Base-by-base conservation (phyloP, 2,113 vertebrate species). In the Enhydra lutris region DNA sequence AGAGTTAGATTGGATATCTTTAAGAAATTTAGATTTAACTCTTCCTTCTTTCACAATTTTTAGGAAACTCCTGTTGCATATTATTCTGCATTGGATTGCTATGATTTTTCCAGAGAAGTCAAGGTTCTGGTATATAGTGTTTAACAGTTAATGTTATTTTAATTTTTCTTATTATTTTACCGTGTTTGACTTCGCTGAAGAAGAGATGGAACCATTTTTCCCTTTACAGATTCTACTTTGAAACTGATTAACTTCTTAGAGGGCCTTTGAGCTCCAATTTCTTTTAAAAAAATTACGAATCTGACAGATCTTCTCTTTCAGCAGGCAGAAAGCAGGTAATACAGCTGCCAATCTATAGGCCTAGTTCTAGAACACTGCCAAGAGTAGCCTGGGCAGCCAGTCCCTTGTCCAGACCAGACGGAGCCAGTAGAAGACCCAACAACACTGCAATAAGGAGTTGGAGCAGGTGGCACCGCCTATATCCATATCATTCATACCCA, bases 401-500 rank as follows among this genome's bases (percentile, higher is more conserved):
- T 83, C 94, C 94, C 98, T 97, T 89, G 97, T 98, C 61, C 96
- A 96, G 86, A 65, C n/a, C 93, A 95, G 96, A 98, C 95, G n/a
- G 96, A 98, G 96, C 94, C 96, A 95, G 84, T 92, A 78, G 97
- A 96, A 97, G 91, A 97, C 89, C 97, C 96, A 91, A 93, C 80
- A 98, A 97, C 97, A 88, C 93, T 96, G 17, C 47, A 87, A 7
- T 81, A 90, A 97, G 96, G 98, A 52, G 39, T 50, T 95, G 81
- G 91, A 98, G 98, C 97, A 98, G 98, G 98, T 98, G 98, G 84
- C 34, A 84, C 17, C 20, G 95, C 88, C 96, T 78, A 74, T 47
- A 88, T 79, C 69, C 94, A 86, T 96, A 59, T 55, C 79, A 47
- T 94, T 97, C 78, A 96, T 97, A 94, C 67, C 86, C 79, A 57